Conservation (phyloP, 2,797 vertebrate species). For the Chaetophractus vellerosus region DNA sequence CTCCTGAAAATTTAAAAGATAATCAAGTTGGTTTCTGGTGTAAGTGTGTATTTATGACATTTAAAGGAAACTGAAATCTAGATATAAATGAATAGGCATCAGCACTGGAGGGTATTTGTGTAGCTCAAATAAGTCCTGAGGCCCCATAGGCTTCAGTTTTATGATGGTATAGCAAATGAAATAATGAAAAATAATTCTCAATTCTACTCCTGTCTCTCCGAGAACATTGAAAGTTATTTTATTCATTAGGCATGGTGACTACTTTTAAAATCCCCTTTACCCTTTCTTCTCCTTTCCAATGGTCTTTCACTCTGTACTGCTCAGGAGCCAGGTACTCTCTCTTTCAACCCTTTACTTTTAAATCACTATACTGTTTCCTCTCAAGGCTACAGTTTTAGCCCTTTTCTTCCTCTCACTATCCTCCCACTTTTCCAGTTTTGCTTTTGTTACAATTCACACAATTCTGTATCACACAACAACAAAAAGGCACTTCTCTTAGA, state of each 20-base stretch:
- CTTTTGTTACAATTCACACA: conserved; percentile 42
- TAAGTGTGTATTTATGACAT: neutral
- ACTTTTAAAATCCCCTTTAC: neutral
- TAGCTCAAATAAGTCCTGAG: neutral
- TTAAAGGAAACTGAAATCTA: neutral
- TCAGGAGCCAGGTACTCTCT: neutral
- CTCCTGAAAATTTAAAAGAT: neutral
- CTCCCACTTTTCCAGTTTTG: neutral
- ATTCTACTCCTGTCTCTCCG: conserved; percentile 36
- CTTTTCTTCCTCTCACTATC: neutral
- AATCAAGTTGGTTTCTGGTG: neutral
- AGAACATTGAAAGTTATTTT: conserved; percentile 47
- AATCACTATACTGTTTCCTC: neutral
- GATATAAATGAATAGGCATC: neutral
- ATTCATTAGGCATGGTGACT: neutral
- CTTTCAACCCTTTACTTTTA: neutral
- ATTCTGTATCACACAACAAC: neutral
- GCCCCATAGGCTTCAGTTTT: neutral
- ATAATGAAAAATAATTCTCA: conserved; percentile 33
- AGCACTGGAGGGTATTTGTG: neutral
- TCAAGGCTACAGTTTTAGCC: neutral
- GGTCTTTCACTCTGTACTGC: neutral
- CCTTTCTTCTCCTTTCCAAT: neutral
- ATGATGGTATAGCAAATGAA: neutral
- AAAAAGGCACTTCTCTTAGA: conserved; percentile 30